Base-by-base conservation (phyloP, 1,140 invertebrate species). In the Atopsyche davidsoni region DNA sequence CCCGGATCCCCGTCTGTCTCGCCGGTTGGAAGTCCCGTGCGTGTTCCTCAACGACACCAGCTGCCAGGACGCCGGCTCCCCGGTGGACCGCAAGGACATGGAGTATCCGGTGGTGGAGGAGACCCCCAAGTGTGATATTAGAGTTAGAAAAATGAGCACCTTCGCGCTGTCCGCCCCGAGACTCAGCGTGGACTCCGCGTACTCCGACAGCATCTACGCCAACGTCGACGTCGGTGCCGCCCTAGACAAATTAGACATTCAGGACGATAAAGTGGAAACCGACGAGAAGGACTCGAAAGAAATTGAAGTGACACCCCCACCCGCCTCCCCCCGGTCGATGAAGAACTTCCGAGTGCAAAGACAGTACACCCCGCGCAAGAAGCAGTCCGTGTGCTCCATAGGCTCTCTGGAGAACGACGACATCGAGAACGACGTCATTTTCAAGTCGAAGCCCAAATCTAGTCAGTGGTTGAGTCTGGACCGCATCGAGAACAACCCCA, bases 381-480 rank as follows among this genome's bases (percentile, higher is more conserved):
- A 74, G 47, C 68, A 64, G 47, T 74, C 72, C 36, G 72, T 74
- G 44, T 73, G 67, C 61, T 74, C 72, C 36, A 72, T 74, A 54
- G 70, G 70, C 51, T 73, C 70, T 46, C 73, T 66, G 39, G 72
- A 74, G 51, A 70, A 66, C 51, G 70, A 73, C 59, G 57, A 55
- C 34, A 66, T 68, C 36, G 72, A 74, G 54, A 64, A 71, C 57
- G 70, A 73, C 59, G 72, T 74, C 48, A 73, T 74, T 60, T 75
- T 73, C 64, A 75, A 73, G 64, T 73, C 70, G 50, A 72, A 75
- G 59, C 70, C 70, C 32, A 75, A 73, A 64, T 73, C 70, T 70
- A 73, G 70, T 72, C 70, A 73, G 54, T 75, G 70, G 70, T 66
- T 73, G 41, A 73, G 70, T 55, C 62, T 72, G 51, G 70, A 75